Evolutionary conservation across 2,888 invertebrate species (phyloP).

Genomic region (Agonopterix arenella): DNA sequence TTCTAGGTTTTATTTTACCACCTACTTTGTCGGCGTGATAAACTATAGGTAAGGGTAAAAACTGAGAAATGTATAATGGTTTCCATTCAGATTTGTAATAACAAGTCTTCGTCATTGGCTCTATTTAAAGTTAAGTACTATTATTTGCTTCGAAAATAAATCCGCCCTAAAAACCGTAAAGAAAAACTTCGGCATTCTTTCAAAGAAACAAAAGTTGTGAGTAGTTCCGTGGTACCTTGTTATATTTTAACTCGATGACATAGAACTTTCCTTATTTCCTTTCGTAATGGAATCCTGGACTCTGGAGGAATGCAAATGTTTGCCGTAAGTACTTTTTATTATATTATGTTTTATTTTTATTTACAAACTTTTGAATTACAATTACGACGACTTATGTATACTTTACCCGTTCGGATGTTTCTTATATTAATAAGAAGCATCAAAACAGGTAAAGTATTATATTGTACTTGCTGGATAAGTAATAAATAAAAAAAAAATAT

Average conservation of each 20-base stretch:
- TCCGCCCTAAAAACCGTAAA: not conserved
- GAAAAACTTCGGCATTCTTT: not conserved
- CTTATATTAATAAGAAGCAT: too few relatives aligned
- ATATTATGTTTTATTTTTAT: not conserved
- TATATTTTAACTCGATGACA: conserved; percentile 13
- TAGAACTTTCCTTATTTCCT: conserved; percentile 35
- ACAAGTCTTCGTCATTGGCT: not conserved
- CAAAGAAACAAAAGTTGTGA: not conserved
- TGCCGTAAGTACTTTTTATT: not conserved
- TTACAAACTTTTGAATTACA: not conserved
- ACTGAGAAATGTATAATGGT: not conserved
- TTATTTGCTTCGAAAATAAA: not conserved
- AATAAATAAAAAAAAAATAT: too few relatives aligned
- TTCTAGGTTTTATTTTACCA: too few relatives aligned
- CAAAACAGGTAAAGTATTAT: too few relatives aligned
- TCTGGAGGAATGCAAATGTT: conserved; percentile 29
- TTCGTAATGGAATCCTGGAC: conserved; percentile 20
- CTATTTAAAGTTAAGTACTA: not conserved
- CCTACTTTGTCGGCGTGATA: too few relatives aligned
- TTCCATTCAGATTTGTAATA: not conserved
- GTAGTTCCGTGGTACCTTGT: not conserved
- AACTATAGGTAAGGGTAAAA: too few relatives aligned
- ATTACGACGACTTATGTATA: not conserved
- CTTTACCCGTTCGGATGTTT: not conserved
- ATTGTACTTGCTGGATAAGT: too few relatives aligned